A percentile compares a stretch with the other conserved stretches of the same genome.
Evolutionary conservation across 1,140 invertebrate species (phyloP).

Genomic region (Mercenaria mercenaria): DNA sequence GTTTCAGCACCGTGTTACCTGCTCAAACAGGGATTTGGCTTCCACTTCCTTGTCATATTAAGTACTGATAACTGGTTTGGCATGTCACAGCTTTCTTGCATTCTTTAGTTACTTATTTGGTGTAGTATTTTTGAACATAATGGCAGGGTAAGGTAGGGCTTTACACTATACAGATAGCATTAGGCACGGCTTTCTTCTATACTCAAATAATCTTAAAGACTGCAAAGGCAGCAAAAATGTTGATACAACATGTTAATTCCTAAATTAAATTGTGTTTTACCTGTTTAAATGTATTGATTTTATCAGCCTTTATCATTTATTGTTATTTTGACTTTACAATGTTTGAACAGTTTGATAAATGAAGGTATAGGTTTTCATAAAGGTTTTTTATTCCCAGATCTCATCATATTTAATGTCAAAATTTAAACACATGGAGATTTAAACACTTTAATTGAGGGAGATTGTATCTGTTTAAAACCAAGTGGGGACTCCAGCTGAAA

Average conservation of each 20-base stretch:
- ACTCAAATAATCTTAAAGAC: neutral
- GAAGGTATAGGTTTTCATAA: neutral
- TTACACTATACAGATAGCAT: no score
- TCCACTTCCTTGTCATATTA: no score
- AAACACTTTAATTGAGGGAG: slow-evolving; percentile 10
- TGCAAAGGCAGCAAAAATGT: neutral
- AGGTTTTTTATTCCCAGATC: slow-evolving; percentile 23
- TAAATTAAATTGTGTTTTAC: neutral
- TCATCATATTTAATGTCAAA: neutral
- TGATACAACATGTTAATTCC: neutral
- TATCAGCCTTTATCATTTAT: neutral
- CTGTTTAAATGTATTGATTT: neutral
- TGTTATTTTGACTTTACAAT: neutral
- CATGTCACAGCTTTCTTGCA: no score
- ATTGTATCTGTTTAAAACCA: neutral
- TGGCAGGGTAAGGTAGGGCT: no score
- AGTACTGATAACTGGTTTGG: no score
- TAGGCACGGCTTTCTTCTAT: no score
- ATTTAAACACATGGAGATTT: neutral
- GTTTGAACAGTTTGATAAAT: neutral
- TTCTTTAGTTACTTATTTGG: no score
- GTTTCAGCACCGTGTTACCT: no score
- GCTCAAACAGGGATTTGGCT: no score
- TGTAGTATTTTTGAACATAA: no score
- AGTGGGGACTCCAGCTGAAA: neutral